Evolutionary conservation across 1,140 invertebrate species (phyloP), one percentile per base, ranked within the genome.

Genomic region (Globodera rostochiensis): DNA sequence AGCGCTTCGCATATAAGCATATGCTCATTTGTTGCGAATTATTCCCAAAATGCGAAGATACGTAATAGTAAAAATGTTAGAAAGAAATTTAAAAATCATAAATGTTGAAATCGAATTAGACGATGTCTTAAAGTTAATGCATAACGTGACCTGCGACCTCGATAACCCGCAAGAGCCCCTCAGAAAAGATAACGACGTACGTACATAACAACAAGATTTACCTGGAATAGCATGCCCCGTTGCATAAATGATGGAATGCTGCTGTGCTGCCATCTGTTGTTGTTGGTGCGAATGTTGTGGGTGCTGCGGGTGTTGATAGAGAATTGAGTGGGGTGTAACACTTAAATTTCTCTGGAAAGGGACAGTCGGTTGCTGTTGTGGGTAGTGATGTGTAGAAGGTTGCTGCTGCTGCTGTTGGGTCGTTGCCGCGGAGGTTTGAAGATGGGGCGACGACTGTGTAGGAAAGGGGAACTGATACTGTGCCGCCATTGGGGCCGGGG

Each of bases 291-390:
- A 21, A 21, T 47, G 73, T 64, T 74, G 73, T 4, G 46, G n/a
- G 50, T 74, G 25, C 4, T 74, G 73, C 9, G 6, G 73, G 11
- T 36, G 5, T 57, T 46, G 73, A 47, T 11, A 53, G 6, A 74
- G 50, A 21, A 74, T 74, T 36, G 73, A 13, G 46, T 53, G 73
- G 0, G 73, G 45, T 11, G 73, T 6, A 11, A 64, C 57, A 45
- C 21, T 64, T 21, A 57, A 74, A 36, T 53, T 57, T 9, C 50
- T 21, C 11, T 79, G 36, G 79, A 66, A 25, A 46, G 80, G 79
- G 21, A 73, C 71, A 13, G 80, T 64, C 19, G 60, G 36, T 50
- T 82, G 79, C 64, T 82, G 79, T 69, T 80, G 79, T 45, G 46
- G 8, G 47, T 78, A 60, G 36, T 45, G 66, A 9, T 70, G 75